Conservation (phyloP, 23 tunicate species). For the Ciona savignyi region DNA sequence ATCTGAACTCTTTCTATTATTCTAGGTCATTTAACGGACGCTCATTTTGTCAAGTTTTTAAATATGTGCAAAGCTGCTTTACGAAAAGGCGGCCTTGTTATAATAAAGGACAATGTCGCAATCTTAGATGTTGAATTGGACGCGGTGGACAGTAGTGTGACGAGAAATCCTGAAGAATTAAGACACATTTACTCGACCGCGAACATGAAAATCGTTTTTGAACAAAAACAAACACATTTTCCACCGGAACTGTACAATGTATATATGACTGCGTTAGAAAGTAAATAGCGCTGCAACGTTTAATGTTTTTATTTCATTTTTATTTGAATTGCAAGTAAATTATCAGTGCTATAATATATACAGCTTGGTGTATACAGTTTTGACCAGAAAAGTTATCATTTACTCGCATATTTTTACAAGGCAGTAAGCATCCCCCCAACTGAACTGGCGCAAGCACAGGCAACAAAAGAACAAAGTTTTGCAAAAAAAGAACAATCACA, state of each 20-base stretch:
- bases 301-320: too few species aligned
- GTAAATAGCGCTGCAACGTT: neutral
- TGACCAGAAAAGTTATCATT: too few species aligned
- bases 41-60: conserved; percentile 58
- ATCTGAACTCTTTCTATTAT: neutral
- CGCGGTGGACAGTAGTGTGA: conserved; percentile 71
- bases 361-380: too few species aligned
- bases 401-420: too few species aligned
- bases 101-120: conserved; percentile 78
- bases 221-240: conserved; percentile 46
- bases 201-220: conserved; percentile 33
- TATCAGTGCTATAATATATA: too few species aligned
- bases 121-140: conserved; percentile 42
- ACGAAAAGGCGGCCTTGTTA: conserved; percentile 40
- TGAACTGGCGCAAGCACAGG: too few species aligned
- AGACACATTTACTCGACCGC: conserved; percentile 17
- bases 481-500: too few species aligned
- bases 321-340: too few species aligned
- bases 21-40: conserved; percentile 88
- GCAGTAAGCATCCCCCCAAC: too few species aligned
- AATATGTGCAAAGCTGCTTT: conserved; percentile 31
- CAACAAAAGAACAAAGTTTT: too few species aligned
- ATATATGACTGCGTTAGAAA: conserved; percentile 50
- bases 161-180: conserved; percentile 36
- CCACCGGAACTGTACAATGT: conserved; percentile 59